A percentile compares a stretch with the other conserved stretches of the same genome.
phyloP scores from a whole-genome alignment of 2,888 invertebrate species.

The Rhyacophila evoluta region DNA sequence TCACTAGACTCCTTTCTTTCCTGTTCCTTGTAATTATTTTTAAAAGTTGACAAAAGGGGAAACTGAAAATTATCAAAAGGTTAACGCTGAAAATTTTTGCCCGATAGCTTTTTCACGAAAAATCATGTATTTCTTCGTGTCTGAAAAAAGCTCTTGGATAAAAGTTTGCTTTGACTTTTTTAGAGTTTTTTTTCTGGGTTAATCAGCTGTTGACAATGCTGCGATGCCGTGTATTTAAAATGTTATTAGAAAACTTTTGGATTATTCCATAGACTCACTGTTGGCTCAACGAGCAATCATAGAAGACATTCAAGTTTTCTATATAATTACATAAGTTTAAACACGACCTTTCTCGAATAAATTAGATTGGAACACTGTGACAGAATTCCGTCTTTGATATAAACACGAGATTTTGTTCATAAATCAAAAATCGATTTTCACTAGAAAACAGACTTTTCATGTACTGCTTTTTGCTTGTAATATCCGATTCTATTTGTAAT shows the following conservation, averaged over 20 bases:
- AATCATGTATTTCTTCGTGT: background rate
- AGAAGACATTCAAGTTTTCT: no score
- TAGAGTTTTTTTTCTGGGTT: background rate
- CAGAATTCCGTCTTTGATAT: no score
- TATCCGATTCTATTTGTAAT: no score
- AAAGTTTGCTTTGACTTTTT: slow-evolving; percentile 6
- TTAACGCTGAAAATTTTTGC: background rate
- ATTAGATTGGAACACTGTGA: no score
- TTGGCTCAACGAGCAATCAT: no score
- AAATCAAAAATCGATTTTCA: no score
- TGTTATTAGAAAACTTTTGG: background rate
- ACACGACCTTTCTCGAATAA: no score
- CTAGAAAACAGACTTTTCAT: no score
- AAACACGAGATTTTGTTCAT: no score
- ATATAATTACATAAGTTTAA: no score
- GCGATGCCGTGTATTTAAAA: background rate
- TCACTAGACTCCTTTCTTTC: slow-evolving; percentile 1
- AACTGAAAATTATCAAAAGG: slow-evolving; percentile 17
- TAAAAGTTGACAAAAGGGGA: background rate
- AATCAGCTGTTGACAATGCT: background rate
- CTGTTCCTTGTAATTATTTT: slow-evolving; percentile 12
- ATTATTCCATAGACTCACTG: background rate
- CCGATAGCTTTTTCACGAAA: background rate
- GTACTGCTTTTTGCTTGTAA: no score
- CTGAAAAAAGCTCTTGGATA: background rate